Evolutionary conservation across 1,140 invertebrate genomes (phyloP).

Genomic region (Dreissena rostriformis): DNA sequence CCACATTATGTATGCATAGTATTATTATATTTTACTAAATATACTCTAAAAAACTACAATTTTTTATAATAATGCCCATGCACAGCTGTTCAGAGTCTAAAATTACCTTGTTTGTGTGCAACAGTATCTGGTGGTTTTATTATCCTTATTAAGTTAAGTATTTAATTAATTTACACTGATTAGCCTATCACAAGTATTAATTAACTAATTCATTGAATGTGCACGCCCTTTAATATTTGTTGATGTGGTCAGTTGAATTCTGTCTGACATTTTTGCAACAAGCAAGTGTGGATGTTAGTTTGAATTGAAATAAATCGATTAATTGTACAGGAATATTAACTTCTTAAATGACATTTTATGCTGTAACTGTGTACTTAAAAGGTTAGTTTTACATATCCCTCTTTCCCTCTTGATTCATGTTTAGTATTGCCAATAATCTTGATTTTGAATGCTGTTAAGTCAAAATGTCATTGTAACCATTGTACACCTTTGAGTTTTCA

Average conservation of each 20-base stretch:
- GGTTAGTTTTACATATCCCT: constrained; percentile 3
- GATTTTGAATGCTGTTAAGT: no score
- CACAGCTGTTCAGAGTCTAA: no score
- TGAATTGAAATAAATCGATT: background rate
- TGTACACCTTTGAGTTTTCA: no score
- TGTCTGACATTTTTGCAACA: no score
- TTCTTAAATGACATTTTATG: constrained; percentile 25
- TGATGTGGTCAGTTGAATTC: no score
- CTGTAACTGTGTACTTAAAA: constrained; percentile 22
- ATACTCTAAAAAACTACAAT: no score
- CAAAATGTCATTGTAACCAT: no score
- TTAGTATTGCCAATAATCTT: no score
- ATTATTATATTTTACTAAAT: no score
- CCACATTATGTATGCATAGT: no score
- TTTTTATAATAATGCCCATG: no score
- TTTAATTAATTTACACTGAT: constrained; percentile 19
- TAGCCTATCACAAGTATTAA: constrained; percentile 4
- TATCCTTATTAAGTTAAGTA: constrained; percentile 12
- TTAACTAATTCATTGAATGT: constrained; percentile 18
- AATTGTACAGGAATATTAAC: background rate
- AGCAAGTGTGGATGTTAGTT: background rate
- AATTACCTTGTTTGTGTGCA: no score
- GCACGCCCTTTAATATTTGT: constrained; percentile 14
- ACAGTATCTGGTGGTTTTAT: background rate
- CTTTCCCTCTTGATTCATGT: background rate